Percentiles rank a stretch among this genome's conserved stretches.
phyloP scores from a whole-genome alignment of 2,888 invertebrate genomes.

The Bombyx huttoni region DNA sequence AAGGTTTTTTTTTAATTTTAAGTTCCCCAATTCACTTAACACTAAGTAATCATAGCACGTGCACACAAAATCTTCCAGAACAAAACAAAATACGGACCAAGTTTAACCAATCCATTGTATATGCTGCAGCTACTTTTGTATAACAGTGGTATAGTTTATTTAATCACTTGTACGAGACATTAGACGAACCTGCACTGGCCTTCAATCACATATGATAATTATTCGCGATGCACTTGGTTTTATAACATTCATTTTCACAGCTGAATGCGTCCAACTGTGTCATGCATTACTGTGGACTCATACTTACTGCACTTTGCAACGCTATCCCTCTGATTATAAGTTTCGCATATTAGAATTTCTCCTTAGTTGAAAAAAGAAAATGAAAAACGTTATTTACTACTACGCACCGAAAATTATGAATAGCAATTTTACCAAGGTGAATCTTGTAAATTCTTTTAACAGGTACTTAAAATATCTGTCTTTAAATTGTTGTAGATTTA shows the following conservation, averaged over 20 bases:
- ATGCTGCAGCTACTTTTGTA: constrained; percentile 20
- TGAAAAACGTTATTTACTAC: not conserved
- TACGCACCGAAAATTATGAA: too few relatives aligned
- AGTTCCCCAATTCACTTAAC: constrained; percentile 10
- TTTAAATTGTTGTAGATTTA: too few relatives aligned
- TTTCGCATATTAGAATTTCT: not conserved
- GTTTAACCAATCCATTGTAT: constrained; percentile 67
- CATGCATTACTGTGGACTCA: constrained; percentile 14
- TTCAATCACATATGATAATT: constrained; percentile 64
- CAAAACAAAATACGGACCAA: constrained; percentile 58
- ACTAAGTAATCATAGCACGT: constrained; percentile 25
- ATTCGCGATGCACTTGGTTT: constrained; percentile 45
- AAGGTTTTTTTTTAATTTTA: too few relatives aligned
- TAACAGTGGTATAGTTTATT: constrained; percentile 13
- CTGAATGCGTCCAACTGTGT: constrained; percentile 42
- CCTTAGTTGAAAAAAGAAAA: not conserved
- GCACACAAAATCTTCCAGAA: constrained; percentile 13
- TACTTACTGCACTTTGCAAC: constrained; percentile 14
- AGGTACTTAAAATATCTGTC: too few relatives aligned
- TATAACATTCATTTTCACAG: constrained; percentile 73
- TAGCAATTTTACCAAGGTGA: too few relatives aligned
- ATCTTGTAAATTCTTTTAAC: too few relatives aligned
- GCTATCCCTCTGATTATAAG: not conserved
- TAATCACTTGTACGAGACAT: constrained; percentile 18
- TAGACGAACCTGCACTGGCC: constrained; percentile 48